These are phyloP conservation scores for Tachyglossus aculeatus DNA, from an alignment of 2,797 vertebrate genomes.

Conservation along the genomic window DNA sequence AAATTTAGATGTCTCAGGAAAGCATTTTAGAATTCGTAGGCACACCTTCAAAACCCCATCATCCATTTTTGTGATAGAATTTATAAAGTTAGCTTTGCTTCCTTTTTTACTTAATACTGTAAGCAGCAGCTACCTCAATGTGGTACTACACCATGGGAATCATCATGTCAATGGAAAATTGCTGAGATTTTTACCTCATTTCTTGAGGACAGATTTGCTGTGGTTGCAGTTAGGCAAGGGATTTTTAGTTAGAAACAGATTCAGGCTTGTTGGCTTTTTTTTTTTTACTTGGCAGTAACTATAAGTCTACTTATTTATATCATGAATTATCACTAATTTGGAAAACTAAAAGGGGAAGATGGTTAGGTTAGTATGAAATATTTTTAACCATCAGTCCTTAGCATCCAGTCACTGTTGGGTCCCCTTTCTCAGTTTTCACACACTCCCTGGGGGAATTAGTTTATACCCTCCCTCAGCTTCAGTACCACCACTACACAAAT, in stretches of 20 bases:
- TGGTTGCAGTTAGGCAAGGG: not conserved
- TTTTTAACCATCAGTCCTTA: no score
- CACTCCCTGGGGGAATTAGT: no score
- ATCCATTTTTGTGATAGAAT: conserved; percentile 18
- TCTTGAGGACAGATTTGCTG: not conserved
- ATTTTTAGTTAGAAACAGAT: conserved; percentile 1
- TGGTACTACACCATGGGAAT: not conserved
- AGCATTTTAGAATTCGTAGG: not conserved
- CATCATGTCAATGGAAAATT: conserved; percentile 9
- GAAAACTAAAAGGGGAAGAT: no score
- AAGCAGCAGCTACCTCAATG: not conserved
- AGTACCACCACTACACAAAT: no score
- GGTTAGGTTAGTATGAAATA: no score
- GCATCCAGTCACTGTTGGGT: no score
- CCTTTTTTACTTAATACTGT: not conserved
- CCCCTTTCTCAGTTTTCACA: no score
- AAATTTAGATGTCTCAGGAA: conserved; percentile 9
- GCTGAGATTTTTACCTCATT: conserved; percentile 15
- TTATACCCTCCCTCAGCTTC: no score
- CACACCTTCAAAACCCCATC: conserved; percentile 4
- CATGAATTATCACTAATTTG: no score
- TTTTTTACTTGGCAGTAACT: not conserved
- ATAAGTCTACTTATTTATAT: no score
- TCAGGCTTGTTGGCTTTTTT: not conserved
- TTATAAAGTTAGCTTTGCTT: conserved; percentile 35